These are phyloP conservation scores for Thermophis baileyi DNA, from an alignment of 2,113 vertebrate genomes.

Conservation along the genomic window DNA sequence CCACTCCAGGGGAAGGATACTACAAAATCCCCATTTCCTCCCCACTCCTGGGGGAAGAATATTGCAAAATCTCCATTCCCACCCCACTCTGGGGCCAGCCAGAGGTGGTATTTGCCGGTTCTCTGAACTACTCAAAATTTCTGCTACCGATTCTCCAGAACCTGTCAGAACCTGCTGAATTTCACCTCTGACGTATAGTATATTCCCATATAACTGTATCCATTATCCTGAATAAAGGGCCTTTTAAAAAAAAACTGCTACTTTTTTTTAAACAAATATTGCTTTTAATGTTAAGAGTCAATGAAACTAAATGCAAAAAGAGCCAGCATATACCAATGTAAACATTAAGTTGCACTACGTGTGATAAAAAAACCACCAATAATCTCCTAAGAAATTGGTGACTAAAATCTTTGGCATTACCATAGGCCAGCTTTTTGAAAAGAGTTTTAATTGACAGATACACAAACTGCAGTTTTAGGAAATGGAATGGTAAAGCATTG, in stretches of 20 bases:
- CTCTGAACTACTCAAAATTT: no score
- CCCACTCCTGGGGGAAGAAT: no score
- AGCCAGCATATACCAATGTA: neutral
- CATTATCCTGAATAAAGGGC: neutral
- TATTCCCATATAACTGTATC: neutral
- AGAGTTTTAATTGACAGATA: neutral
- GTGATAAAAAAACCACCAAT: neutral
- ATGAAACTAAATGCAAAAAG: constrained; percentile 18
- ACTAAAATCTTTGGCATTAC: neutral
- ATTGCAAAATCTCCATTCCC: no score
- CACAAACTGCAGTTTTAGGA: neutral
- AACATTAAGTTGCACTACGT: constrained; percentile 1
- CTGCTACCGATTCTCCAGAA: no score
- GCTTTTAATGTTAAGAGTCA: neutral
- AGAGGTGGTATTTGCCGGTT: no score
- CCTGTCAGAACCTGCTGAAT: no score
- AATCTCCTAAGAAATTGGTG: neutral
- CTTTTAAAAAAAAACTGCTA: neutral
- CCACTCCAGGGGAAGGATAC: no score
- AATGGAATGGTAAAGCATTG: neutral
- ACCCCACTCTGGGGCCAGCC: no score
- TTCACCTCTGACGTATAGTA: no score
- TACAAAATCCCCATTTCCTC: no score
- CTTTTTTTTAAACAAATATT: neutral
- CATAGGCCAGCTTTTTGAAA: neutral